Evolutionary conservation across 1,140 invertebrate genomes (phyloP).

Genomic region (Zelostemma sp.): DNA sequence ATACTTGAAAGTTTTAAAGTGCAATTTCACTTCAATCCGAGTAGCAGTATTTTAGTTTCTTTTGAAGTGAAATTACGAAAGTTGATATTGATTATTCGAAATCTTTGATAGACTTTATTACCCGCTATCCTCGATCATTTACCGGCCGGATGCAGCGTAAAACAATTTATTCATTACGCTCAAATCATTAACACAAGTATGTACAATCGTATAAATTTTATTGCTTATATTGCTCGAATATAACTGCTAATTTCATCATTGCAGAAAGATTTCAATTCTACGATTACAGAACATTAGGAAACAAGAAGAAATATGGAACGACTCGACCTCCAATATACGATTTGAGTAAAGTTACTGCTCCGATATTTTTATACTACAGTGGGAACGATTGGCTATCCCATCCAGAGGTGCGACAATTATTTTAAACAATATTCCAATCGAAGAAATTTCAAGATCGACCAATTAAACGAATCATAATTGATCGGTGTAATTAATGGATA

Average conservation of each 20-base stretch:
- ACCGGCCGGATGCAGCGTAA: slow-evolving; percentile 85
- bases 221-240: background rate
- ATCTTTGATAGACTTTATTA: slow-evolving; percentile 23
- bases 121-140: slow-evolving; percentile 83
- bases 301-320: slow-evolving; percentile 70
- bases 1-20: too few relatives aligned
- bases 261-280: slow-evolving; percentile 35
- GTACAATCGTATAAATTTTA: slow-evolving; percentile 13
- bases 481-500: background rate
- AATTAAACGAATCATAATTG: slow-evolving; percentile 7
- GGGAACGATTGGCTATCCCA: slow-evolving; percentile 74
- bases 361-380: slow-evolving; percentile 73
- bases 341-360: slow-evolving; percentile 71
- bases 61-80: background rate
- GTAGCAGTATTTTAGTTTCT: too few relatives aligned
- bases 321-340: slow-evolving; percentile 73
- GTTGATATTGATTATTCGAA: too few relatives aligned
- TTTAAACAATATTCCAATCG: background rate
- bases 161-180: slow-evolving; percentile 83
- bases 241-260: too few relatives aligned
- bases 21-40: background rate
- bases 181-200: slow-evolving; percentile 76
- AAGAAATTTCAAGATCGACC: background rate
- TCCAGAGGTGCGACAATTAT: slow-evolving; percentile 30
- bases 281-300: slow-evolving; percentile 70